Conservation (phyloP, 2,797 vertebrate species). For the Hippoglossus hippoglossus region DNA sequence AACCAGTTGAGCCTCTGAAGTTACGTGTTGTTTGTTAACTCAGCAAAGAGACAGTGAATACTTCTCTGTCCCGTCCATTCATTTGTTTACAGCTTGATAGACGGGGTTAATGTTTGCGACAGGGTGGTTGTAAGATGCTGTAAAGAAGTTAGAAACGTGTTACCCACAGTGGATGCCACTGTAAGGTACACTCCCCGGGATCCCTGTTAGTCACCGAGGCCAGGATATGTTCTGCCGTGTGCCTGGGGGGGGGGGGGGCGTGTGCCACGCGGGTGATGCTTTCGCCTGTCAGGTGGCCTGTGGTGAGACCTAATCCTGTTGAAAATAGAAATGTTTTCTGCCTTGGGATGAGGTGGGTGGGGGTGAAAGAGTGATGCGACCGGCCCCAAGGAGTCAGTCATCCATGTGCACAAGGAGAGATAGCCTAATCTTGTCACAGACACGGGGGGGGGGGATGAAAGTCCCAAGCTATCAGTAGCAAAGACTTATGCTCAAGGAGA, state of each 20-base stretch:
- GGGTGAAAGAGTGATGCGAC: conserved; percentile 51
- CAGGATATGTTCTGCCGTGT: conserved; percentile 47
- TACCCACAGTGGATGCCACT: conserved; percentile 34
- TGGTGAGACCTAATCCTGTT: conserved; percentile 77
- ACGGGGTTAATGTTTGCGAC: conserved; percentile 22
- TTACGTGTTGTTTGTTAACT: conserved; percentile 23
- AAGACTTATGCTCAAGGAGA: conserved; percentile 62
- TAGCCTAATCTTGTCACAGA: conserved; percentile 81
- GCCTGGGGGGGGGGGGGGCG: conserved; percentile 35
- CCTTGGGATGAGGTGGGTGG: conserved; percentile 57
- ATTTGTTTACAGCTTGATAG: conserved; percentile 24
- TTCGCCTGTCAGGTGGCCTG: conserved; percentile 75
- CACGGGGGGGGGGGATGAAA: conserved; percentile 39
- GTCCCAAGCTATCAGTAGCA: conserved; percentile 58
- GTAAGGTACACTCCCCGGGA: conserved; percentile 58
- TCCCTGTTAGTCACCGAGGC: conserved; percentile 60
- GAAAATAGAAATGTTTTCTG: conserved; percentile 79
- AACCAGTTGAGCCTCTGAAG: conserved; percentile 14
- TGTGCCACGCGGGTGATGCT: conserved; percentile 55
- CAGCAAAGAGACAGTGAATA: background rate
- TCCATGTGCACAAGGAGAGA: conserved; percentile 80
- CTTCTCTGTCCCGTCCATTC: background rate
- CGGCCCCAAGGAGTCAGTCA: conserved; percentile 77
- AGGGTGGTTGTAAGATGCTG: conserved; percentile 18
- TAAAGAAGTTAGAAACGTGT: conserved; percentile 15